phyloP scores from a whole-genome alignment of 2,888 invertebrate species.

The Drepanosiphum platanoidis region DNA sequence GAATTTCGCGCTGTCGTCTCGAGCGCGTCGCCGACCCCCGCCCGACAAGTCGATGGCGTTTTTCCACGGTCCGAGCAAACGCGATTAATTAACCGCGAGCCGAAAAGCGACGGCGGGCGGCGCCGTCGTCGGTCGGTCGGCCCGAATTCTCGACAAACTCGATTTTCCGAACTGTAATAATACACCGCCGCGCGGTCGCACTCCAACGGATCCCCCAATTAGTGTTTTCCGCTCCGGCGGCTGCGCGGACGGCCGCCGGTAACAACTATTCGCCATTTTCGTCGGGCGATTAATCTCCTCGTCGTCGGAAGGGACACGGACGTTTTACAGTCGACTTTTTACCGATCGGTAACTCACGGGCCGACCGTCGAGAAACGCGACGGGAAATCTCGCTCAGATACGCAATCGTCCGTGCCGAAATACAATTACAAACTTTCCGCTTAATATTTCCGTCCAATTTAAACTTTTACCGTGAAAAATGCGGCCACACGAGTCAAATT shows the following conservation, averaged over 20 bases:
- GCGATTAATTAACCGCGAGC: too few relatives aligned
- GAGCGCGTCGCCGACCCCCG: too few relatives aligned
- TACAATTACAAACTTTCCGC: constrained; percentile 23
- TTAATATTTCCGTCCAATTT: constrained; percentile 20
- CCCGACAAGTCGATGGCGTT: background rate
- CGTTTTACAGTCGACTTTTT: background rate
- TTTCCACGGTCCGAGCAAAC: background rate
- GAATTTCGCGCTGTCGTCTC: too few relatives aligned
- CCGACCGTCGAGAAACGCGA: background rate
- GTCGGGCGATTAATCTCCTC: background rate
- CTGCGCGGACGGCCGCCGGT: background rate
- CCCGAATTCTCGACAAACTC: background rate
- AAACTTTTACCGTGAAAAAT: too few relatives aligned
- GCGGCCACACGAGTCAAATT: too few relatives aligned
- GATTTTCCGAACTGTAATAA: background rate
- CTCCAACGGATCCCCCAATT: background rate
- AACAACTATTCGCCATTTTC: background rate
- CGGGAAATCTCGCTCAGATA: background rate
- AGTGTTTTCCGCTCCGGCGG: background rate
- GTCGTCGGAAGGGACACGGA: background rate
- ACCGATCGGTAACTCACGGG: too few relatives aligned
- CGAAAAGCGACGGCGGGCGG: background rate
- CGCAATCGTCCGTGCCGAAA: background rate
- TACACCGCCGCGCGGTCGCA: background rate
- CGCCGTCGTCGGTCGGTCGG: background rate